Evolutionary conservation across 2,888 invertebrate species (phyloP).

Genomic region (Drosophila demipolita): DNA sequence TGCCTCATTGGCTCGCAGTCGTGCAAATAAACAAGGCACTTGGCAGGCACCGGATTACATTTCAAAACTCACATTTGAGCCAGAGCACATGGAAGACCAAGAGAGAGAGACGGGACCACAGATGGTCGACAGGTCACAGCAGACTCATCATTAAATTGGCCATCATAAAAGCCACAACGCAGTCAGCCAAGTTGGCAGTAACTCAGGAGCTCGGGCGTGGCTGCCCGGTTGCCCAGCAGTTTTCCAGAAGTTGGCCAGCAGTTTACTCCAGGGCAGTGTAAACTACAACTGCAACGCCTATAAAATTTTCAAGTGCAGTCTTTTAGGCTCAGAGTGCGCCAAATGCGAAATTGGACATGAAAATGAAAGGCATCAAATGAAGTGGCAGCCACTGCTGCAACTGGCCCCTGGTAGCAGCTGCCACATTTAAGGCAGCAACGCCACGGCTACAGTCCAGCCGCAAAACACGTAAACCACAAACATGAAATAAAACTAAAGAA

Average conservation of each 20-base stretch:
- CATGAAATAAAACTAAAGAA: conserved; percentile 26
- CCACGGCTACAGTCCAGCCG: conserved; percentile 25
- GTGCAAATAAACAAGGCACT: conserved; percentile 78
- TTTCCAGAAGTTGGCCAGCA: neutral
- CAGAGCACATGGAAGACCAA: conserved; percentile 3
- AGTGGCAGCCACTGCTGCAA: conserved; percentile 53
- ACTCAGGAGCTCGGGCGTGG: conserved; percentile 11
- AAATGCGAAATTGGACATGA: conserved; percentile 75
- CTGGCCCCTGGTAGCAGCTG: conserved; percentile 74
- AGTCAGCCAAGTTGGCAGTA: conserved; percentile 27
- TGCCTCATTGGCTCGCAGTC: conserved; percentile 30
- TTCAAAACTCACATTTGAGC: conserved; percentile 76
- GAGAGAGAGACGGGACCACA: conserved; percentile 2
- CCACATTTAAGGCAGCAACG: conserved; percentile 55
- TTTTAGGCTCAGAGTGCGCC: conserved; percentile 73
- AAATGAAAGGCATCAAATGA: conserved; percentile 68
- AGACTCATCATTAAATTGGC: conserved; percentile 55
- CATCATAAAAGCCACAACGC: conserved; percentile 60
- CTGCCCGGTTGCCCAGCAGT: neutral
- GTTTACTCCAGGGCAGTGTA: conserved; percentile 10
- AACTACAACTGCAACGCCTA: conserved; percentile 67
- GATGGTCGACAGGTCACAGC: conserved; percentile 22
- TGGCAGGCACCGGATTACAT: conserved; percentile 73
- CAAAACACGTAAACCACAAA: conserved; percentile 43
- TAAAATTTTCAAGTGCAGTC: conserved; percentile 79